phyloP scores from a whole-genome alignment of 2,113 vertebrate genomes.

The Corythornis cristatus region DNA sequence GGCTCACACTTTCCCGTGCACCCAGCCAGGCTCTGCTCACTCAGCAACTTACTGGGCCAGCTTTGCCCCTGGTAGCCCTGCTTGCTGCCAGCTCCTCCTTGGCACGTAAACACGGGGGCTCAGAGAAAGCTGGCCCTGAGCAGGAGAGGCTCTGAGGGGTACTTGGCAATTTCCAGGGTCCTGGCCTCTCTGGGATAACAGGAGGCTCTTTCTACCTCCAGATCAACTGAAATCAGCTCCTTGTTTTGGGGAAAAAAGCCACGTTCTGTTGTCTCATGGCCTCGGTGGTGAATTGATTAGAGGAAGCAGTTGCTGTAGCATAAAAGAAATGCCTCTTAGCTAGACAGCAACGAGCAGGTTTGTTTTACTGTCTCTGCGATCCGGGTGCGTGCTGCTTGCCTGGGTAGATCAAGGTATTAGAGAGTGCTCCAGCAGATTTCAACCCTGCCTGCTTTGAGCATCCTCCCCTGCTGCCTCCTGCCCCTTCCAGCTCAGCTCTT shows the following conservation, averaged over 20 bases:
- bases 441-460: not conserved
- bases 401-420: constrained; percentile 22
- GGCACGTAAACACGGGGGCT: not conserved
- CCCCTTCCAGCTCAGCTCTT: not conserved
- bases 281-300: not conserved
- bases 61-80: not conserved
- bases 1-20: not conserved
- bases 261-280: not conserved
- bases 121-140: not conserved
- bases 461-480: not conserved
- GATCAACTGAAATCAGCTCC: not conserved
- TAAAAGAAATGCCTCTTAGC: not conserved
- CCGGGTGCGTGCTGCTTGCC: not conserved
- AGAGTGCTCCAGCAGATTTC: constrained; percentile 15
- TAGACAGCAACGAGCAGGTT: not conserved
- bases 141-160: not conserved
- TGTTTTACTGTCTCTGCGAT: not conserved
- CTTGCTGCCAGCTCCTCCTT: not conserved
- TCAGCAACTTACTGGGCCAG: not conserved
- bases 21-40: not conserved
- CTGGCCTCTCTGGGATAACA: not conserved
- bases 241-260: not conserved
- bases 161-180: too few species aligned
- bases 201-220: not conserved
- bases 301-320: not conserved